Evolutionary conservation across 2,797 vertebrate species (phyloP), one percentile per base, ranked within the genome.

Genomic region (Arnoldichthys spilopterus): DNA sequence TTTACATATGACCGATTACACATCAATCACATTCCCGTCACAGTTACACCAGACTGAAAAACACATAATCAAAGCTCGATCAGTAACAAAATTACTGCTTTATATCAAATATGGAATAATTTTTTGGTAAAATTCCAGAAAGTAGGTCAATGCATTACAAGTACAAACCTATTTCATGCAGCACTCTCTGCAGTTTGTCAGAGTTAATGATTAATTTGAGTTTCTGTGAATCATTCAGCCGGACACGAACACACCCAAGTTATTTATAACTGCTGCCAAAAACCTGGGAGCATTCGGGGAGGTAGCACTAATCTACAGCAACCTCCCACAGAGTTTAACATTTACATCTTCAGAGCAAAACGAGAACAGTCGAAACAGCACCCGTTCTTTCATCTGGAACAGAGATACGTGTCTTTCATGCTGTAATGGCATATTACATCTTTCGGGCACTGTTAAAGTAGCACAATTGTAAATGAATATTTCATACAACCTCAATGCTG

Each of bases 221-320:
- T 2, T 11, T 58, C 40, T 54, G 43, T 63, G 40, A 78, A 72
- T 37, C 68, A 54, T 34, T 53, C 56, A 63, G 43, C 43, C 16
- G 45, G 32, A 78, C 68, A 40, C 11, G 51, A 26, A 63, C 47
- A 7, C 67, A 54, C 47, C 56, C 58, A 51, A 26, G 68, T 71
- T 70, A 70, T 77, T 77, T 28, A 37, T 54, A 53, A 69, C 18
- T 18, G 9, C 37, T 9, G 30, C 28, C 20, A 58, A 68, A 6
- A 67, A 67, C 22, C 26, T 32, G 16, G 8, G 2, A 22, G 20
- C 22, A 22, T 51, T 49, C 4, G 47, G 7, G 18, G 20, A 56
- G 18, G n/a, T 26, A 20, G 34, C 6, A 28, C 2, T 16, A n/a
- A n/a, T 56, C 32, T 11, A 13, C 51, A 26, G 16, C 51, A 45